Base-by-base conservation (phyloP, 1,140 invertebrate genomes). In the Papilio polyxenes region DNA sequence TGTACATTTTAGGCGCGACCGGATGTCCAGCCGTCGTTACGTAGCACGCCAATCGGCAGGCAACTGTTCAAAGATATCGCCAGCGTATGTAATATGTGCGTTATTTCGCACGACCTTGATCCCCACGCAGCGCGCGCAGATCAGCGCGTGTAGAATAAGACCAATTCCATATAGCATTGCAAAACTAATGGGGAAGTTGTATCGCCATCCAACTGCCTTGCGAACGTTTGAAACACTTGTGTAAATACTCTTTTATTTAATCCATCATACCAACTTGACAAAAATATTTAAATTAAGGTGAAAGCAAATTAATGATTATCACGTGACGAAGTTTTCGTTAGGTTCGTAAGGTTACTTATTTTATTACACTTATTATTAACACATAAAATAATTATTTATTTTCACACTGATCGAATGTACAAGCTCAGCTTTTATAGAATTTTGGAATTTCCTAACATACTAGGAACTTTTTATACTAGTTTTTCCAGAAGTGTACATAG, bases 21-120 rank as follows among this genome's bases (percentile, higher is more conserved):
- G 91, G 91, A 92, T 90, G 89, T 89, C 85, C 85, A 87, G 82
- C 87, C 88, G 87, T 87, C 88, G 85, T 84, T 88, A 87, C 87
- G 87, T 87, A 87, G 86, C 83, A 75, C 62, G 77, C 84, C 80
- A 83, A 88, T 88, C 85, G 86, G 88, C 88, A 89, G 89, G 88
- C 87, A 88, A 89, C 88, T 86, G 86, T 87, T 88, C 87, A 89
- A 88, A 91, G 88, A 89, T 90, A 89, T 88, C 84, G 84, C 78
- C 48, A 83, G 83, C 81, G 86, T 83, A 82, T 86, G 86, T 88
- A 85, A 69, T 65, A 85, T 86, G 87, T 90, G 92, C 91, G 90
- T 91, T 92, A 91, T 90, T 91, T 89, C 83, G 86, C 87, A 86
- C 86, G 91, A 86, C 92, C 92, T 93, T 93, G 92, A 92, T 92